Evolutionary conservation across 2,888 invertebrate species (phyloP).

Genomic region (Patella depressa): DNA sequence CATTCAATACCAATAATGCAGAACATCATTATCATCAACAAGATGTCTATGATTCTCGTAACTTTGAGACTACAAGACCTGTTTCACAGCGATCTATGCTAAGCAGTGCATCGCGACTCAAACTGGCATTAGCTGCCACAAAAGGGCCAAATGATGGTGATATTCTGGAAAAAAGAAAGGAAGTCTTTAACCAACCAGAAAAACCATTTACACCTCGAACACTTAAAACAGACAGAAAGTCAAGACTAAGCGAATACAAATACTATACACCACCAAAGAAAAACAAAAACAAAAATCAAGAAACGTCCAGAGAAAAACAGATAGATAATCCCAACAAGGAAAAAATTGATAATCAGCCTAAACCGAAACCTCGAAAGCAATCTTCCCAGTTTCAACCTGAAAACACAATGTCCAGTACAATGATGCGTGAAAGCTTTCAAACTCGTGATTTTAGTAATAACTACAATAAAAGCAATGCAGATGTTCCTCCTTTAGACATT

Average conservation of each 20-base stretch:
- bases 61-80: conserved; percentile 27
- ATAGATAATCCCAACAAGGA: conserved; percentile 35
- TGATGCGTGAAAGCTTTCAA: conserved; percentile 64
- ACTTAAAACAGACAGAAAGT: conserved; percentile 61
- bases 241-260: conserved; percentile 62
- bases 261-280: conserved; percentile 65
- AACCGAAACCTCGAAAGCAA: conserved; percentile 20
- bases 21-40: conserved; percentile 23
- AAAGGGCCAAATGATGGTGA: conserved; percentile 60
- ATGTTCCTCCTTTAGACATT: conserved; percentile 67
- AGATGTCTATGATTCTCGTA: neutral
- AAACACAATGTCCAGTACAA: conserved; percentile 39
- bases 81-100: conserved; percentile 45
- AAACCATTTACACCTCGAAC: conserved; percentile 69
- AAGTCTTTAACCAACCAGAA: conserved; percentile 65
- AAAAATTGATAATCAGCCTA: conserved; percentile 30
- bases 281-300: conserved; percentile 24
- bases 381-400: conserved; percentile 34
- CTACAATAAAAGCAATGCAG: conserved; percentile 32
- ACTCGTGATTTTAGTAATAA: conserved; percentile 59
- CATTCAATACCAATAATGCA: conserved; percentile 20
- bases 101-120: conserved; percentile 40
- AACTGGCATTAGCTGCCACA: conserved; percentile 29
- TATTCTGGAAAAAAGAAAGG: conserved; percentile 58
- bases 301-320: conserved; percentile 18